Conservation (phyloP, 2,888 invertebrate genomes). For the Eristalis arbustorum region DNA sequence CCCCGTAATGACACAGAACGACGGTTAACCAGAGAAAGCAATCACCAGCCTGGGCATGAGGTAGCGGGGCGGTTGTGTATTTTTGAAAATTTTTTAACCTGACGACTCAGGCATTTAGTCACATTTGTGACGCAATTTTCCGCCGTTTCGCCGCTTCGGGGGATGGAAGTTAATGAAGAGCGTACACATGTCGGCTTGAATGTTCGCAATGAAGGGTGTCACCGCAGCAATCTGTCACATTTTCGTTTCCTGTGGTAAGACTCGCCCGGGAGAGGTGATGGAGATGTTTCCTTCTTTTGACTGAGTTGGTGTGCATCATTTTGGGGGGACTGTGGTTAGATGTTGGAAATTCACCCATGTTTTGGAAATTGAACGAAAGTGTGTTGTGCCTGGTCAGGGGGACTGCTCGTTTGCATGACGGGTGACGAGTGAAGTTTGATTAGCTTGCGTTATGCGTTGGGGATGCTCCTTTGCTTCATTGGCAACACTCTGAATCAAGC, state of each 20-base stretch:
- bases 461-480: no score
- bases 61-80: conserved; percentile 29
- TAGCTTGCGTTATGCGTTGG: no score
- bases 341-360: not conserved
- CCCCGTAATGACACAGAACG: conserved; percentile 53
- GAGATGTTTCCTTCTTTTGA: not conserved
- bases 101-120: conserved; percentile 54
- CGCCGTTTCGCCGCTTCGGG: conserved; percentile 6
- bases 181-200: conserved; percentile 80
- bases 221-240: conserved; percentile 53
- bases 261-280: not conserved
- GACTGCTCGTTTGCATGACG: no score
- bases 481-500: no score
- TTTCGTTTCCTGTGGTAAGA: conserved; percentile 20
- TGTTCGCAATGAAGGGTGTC: conserved; percentile 70
- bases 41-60: conserved; percentile 37
- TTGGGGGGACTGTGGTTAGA: not conserved
- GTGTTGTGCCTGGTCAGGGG: no score
- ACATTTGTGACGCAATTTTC: conserved; percentile 64
- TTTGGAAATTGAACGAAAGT: no score
- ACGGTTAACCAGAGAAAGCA: conserved; percentile 70
- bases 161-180: conserved; percentile 79
- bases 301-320: not conserved
- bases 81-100: conserved; percentile 43
- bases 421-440: no score